Conservation (phyloP, 2,113 vertebrate genomes). For the Calonectris borealis region DNA sequence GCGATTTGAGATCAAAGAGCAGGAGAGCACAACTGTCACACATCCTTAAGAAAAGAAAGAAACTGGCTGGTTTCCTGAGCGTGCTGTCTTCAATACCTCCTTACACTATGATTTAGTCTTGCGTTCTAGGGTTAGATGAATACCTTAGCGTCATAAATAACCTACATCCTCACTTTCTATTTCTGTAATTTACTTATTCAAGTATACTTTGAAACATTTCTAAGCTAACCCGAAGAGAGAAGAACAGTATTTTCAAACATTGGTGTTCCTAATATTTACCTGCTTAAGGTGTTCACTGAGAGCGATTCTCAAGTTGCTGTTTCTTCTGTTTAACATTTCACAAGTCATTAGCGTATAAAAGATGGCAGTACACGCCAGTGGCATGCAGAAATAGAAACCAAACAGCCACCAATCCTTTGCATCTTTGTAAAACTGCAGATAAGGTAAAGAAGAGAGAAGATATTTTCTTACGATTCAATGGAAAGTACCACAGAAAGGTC, state of each 20-base stretch:
- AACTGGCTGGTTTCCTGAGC: neutral
- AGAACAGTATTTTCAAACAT: neutral
- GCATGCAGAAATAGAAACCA: constrained; percentile 95
- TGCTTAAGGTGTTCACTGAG: constrained; percentile 98
- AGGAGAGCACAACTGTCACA: neutral
- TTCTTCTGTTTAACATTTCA: constrained; percentile 95
- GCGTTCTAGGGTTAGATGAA: neutral
- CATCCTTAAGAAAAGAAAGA: neutral
- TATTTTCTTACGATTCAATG: neutral
- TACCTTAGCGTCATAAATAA: neutral
- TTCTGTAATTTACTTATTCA: neutral
- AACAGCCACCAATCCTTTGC: constrained; percentile 98
- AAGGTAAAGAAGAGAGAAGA: neutral
- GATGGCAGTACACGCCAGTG: constrained; percentile 87
- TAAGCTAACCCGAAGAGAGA: neutral
- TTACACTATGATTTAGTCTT: neutral
- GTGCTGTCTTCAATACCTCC: neutral
- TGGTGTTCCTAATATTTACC: constrained; percentile 69
- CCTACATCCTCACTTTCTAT: neutral
- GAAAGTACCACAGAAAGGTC: neutral
- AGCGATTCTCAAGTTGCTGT: constrained; percentile 91
- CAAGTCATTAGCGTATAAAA: constrained; percentile 97
- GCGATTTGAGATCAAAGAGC: neutral
- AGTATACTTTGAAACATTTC: neutral
- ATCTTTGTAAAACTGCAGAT: constrained; percentile 81